A percentile compares a stretch with the other conserved stretches of the same genome.
Conservation (phyloP, 2,888 invertebrate genomes). For the Synergus itoensis region DNA sequence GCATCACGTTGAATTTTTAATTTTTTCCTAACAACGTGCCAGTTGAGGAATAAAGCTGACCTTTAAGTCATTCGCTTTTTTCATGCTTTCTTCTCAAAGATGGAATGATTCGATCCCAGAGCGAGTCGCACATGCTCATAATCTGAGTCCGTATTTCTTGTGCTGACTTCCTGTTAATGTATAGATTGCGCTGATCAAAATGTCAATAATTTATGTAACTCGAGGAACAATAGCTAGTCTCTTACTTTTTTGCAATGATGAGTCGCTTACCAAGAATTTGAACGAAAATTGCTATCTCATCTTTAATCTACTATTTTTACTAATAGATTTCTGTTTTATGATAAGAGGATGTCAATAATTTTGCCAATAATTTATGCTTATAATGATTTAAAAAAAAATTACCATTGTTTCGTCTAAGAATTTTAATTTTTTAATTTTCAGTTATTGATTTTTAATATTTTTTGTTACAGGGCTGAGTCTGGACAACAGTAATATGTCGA, state of each 20-base stretch:
- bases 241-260: not conserved
- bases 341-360: too few relatives aligned
- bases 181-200: not conserved
- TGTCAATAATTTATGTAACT: slow-evolving; percentile 1
- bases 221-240: not conserved
- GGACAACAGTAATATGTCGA: slow-evolving; percentile 84
- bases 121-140: not conserved
- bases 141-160: not conserved
- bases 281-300: not conserved
- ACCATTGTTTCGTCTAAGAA: too few relatives aligned
- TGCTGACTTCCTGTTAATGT: not conserved
- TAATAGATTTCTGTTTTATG: not conserved
- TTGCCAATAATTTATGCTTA: too few relatives aligned
- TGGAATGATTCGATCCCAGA: not conserved
- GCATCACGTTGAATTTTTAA: too few relatives aligned
- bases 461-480: slow-evolving; percentile 85
- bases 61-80: not conserved
- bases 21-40: not conserved
- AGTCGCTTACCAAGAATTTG: not conserved
- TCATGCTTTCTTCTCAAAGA: not conserved
- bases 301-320: not conserved
- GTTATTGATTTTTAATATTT: slow-evolving; percentile 53
- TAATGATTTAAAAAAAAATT: too few relatives aligned
- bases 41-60: not conserved
- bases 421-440: not conserved